Conservation (phyloP, 2,888 invertebrate genomes). For the Iphiclides podalirius region DNA sequence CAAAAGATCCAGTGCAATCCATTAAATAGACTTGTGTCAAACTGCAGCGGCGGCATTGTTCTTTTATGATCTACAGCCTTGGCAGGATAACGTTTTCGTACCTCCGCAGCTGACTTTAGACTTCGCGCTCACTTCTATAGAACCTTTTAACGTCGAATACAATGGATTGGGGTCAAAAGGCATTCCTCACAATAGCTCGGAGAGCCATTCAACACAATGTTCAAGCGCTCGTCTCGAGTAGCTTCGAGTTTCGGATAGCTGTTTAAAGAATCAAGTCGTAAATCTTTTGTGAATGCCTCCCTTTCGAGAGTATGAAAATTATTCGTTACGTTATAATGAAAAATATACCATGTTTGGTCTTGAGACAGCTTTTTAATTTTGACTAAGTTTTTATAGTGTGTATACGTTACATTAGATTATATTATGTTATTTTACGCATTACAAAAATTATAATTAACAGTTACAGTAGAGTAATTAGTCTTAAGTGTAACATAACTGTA, state of each 20-base stretch:
- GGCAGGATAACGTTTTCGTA: constrained; percentile 23
- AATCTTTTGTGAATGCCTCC: constrained; percentile 17
- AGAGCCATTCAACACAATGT: constrained; percentile 33
- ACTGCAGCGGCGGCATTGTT: constrained; percentile 18
- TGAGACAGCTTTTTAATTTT: too few relatives aligned
- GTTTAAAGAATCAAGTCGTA: constrained; percentile 32
- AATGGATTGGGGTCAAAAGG: constrained; percentile 40
- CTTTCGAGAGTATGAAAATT: constrained; percentile 1
- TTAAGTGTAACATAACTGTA: too few relatives aligned
- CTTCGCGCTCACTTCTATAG: constrained; percentile 24
- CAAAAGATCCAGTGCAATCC: constrained; percentile 17
- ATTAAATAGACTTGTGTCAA: constrained; percentile 20
- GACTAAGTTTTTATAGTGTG: too few relatives aligned
- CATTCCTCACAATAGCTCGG: constrained; percentile 38
- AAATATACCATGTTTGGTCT: background rate
- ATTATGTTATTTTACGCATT: too few relatives aligned
- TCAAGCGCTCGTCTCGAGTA: constrained; percentile 35
- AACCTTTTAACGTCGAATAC: constrained; percentile 27
- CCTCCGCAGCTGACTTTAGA: constrained; percentile 18
- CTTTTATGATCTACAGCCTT: constrained; percentile 15
- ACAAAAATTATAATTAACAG: too few relatives aligned
- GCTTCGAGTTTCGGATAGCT: constrained; percentile 32
- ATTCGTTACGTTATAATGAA: background rate
- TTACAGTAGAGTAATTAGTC: too few relatives aligned
- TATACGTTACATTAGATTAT: too few relatives aligned